Evolutionary conservation across 2,113 vertebrate genomes (phyloP).

Genomic region (Prochilodus magdalenae): DNA sequence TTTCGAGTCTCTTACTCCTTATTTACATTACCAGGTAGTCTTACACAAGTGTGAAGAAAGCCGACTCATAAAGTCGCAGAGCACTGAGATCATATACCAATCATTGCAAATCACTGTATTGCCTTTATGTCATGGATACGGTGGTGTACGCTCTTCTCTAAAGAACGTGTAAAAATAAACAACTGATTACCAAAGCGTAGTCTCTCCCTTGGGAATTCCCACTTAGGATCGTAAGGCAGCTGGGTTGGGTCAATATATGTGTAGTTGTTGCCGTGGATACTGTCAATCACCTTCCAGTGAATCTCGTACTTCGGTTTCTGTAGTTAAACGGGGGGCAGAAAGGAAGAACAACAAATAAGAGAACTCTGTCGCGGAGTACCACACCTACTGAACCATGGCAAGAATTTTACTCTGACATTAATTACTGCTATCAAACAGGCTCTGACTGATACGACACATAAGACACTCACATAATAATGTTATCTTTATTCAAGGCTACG

Average conservation of each 20-base stretch:
- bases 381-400: neutral
- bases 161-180: neutral
- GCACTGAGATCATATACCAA: no score
- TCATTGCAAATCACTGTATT: neutral
- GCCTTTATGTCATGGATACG: neutral
- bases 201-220: slow-evolving; percentile 97
- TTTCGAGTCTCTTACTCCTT: no score
- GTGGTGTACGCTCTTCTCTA: neutral
- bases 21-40: no score
- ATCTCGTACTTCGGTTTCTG: slow-evolving; percentile 99
- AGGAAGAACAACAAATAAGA: neutral
- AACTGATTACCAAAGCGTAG: slow-evolving; percentile 87
- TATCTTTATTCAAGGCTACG: neutral
- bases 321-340: neutral
- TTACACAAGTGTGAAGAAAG: no score
- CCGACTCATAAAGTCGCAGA: no score
- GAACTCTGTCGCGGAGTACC: neutral
- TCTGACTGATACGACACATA: neutral
- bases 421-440: neutral
- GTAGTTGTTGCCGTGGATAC: slow-evolving; percentile 97
- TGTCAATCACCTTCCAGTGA: slow-evolving; percentile 98
- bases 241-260: slow-evolving; percentile 97
- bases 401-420: neutral
- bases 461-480: neutral
- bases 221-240: slow-evolving; percentile 94